phyloP scores from a whole-genome alignment of 1,140 invertebrate species.

The Drosophila miranda region DNA sequence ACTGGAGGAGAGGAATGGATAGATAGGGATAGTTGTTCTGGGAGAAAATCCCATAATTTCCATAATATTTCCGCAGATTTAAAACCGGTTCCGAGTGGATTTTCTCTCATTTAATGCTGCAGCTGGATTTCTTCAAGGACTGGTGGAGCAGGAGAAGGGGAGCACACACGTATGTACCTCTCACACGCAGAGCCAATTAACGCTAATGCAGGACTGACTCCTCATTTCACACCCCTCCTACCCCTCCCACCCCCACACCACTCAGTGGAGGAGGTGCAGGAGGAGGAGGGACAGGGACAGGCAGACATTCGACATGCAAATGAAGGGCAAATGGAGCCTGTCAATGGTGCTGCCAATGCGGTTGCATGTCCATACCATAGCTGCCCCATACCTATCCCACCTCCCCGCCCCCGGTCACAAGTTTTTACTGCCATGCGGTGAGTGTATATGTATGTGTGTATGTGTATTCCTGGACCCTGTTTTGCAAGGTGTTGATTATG shows the following conservation, averaged over 20 bases:
- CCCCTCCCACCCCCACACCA: neutral
- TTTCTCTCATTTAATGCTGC: neutral
- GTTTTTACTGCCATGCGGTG: neutral
- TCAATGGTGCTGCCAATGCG: constrained; percentile 58
- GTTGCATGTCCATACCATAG: constrained; percentile 28
- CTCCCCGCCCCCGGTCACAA: too few species aligned
- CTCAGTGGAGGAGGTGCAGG: neutral
- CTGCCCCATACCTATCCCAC: neutral
- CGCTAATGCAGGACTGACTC: constrained; percentile 63
- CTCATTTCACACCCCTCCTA: constrained; percentile 61
- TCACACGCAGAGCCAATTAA: constrained; percentile 57
- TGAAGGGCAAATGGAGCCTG: constrained; percentile 68
- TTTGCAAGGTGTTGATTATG: constrained; percentile 78
- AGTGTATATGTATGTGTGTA: constrained; percentile 6
- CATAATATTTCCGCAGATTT: constrained; percentile 11
- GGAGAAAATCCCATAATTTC: constrained; percentile 25
- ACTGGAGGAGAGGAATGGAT: constrained; percentile 8
- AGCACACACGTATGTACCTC: constrained; percentile 14
- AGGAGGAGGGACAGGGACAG: neutral
- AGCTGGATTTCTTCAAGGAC: neutral
- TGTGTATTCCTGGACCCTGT: constrained; percentile 40
- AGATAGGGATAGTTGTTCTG: too few species aligned
- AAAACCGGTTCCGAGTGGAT: constrained; percentile 18
- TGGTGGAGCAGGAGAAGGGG: too few species aligned
- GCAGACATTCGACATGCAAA: constrained; percentile 53